Evolutionary conservation across 2,888 invertebrate genomes (phyloP).

Genomic region (Morpho deidamia): DNA sequence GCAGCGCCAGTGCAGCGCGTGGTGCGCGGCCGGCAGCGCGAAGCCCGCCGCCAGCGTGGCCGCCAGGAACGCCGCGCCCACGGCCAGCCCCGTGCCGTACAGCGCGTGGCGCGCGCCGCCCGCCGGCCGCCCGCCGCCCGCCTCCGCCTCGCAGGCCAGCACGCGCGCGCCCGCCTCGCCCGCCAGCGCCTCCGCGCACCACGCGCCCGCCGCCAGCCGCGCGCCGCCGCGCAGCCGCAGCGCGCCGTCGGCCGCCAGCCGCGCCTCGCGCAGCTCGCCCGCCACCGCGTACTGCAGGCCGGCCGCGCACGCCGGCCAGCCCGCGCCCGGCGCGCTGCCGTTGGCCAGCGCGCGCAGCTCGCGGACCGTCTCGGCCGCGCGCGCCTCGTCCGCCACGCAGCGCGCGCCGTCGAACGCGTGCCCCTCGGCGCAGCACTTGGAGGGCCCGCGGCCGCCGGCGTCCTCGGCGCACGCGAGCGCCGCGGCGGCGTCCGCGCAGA

Average conservation of each 20-base stretch:
- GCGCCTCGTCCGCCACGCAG: conserved; percentile 55
- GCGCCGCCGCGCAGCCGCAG: conserved; percentile 49
- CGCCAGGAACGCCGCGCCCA: conserved; percentile 89
- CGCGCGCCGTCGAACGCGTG: conserved; percentile 78
- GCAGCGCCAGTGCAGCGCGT: conserved; percentile 92
- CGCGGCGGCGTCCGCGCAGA: conserved; percentile 83
- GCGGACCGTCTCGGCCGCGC: conserved; percentile 45
- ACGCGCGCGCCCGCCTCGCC: conserved; percentile 45
- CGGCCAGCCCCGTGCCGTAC: conserved; percentile 87
- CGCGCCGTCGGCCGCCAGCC: conserved; percentile 74
- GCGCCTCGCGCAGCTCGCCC: conserved; percentile 74
- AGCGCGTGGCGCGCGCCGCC: conserved; percentile 77
- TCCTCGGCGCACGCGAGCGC: conserved; percentile 80
- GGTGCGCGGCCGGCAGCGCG: conserved; percentile 88
- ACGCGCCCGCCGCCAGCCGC: conserved; percentile 55
- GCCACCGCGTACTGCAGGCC: conserved; percentile 76
- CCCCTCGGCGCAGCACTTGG: conserved; percentile 85
- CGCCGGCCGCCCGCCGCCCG: conserved; percentile 7
- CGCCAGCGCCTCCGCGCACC: conserved; percentile 76
- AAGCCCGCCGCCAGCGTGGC: conserved; percentile 89
- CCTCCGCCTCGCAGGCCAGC: conserved; percentile 55
- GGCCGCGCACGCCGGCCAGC: conserved; percentile 76
- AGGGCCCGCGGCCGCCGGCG: conserved; percentile 51
- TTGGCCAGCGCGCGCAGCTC: conserved; percentile 48
- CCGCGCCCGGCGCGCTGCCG: conserved; percentile 57